Conservation (phyloP, 2,113 vertebrate species). For the Ophiodon elongatus region DNA sequence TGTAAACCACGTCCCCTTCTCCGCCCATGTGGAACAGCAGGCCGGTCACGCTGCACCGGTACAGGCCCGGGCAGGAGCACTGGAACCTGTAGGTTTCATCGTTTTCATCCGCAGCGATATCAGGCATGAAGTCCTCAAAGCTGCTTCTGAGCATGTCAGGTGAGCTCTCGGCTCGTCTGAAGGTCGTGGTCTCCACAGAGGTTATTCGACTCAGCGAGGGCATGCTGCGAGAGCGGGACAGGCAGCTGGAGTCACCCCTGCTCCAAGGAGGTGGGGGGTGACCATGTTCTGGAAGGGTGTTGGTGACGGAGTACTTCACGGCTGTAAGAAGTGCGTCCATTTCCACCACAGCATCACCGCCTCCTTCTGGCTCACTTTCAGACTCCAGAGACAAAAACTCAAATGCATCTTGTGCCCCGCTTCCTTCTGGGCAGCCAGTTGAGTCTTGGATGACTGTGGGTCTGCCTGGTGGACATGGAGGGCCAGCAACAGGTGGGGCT, state of each 20-base stretch:
- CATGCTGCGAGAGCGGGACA: background rate
- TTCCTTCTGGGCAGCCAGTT: background rate
- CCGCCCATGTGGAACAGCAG: constrained; percentile 46
- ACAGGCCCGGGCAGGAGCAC: constrained; percentile 29
- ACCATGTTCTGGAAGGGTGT: background rate
- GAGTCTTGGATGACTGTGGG: background rate
- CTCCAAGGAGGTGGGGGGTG: background rate
- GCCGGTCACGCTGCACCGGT: constrained; percentile 45
- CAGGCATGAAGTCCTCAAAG: background rate
- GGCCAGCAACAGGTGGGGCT: too few species aligned
- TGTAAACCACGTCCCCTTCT: constrained; percentile 33
- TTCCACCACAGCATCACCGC: background rate
- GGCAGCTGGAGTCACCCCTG: background rate
- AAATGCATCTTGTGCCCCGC: background rate
- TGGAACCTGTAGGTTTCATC: constrained; percentile 35
- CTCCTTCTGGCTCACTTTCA: background rate
- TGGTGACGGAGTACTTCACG: background rate
- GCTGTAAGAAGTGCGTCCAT: background rate
- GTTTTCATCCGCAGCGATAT: background rate
- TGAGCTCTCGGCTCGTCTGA: background rate
- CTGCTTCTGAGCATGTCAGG: background rate
- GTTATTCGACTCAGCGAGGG: background rate
- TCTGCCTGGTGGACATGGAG: background rate
- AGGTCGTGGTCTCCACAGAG: background rate
- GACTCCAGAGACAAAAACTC: fast-evolving